Conservation (phyloP, 2,113 vertebrate species). For the Hyaena hyaena region DNA sequence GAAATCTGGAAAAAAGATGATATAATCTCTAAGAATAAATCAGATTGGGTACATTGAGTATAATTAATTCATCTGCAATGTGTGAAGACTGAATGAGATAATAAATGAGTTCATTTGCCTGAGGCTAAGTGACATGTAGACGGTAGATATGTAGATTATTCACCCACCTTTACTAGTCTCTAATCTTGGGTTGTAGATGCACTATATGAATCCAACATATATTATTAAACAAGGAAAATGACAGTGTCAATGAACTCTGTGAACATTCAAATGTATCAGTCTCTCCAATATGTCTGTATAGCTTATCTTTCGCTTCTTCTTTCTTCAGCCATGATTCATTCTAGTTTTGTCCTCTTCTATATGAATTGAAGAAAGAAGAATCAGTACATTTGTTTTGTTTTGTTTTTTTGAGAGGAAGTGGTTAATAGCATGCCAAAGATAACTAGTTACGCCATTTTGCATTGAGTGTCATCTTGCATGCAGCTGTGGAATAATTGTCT, state of each 20-base stretch:
- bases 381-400: conserved; percentile 64
- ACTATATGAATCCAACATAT: background rate
- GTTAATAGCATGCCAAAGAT: conserved; percentile 53
- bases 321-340: background rate
- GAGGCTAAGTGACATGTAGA: background rate
- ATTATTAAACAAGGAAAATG: background rate
- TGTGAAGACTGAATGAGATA: background rate
- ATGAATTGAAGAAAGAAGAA: conserved; percentile 53
- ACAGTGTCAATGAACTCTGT: background rate
- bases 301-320: background rate
- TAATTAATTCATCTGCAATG: background rate
- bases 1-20: background rate
- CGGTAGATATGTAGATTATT: background rate
- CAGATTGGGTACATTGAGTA: background rate
- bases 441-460: conserved; percentile 66
- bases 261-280: background rate
- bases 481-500: conserved; percentile 77
- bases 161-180: background rate
- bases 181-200: background rate
- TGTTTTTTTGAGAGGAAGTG: background rate
- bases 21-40: background rate
- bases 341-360: background rate
- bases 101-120: background rate
- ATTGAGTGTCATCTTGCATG: conserved; percentile 75
- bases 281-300: background rate